phyloP scores from a whole-genome alignment of 1,140 invertebrate genomes.

The Plodia interpunctella region DNA sequence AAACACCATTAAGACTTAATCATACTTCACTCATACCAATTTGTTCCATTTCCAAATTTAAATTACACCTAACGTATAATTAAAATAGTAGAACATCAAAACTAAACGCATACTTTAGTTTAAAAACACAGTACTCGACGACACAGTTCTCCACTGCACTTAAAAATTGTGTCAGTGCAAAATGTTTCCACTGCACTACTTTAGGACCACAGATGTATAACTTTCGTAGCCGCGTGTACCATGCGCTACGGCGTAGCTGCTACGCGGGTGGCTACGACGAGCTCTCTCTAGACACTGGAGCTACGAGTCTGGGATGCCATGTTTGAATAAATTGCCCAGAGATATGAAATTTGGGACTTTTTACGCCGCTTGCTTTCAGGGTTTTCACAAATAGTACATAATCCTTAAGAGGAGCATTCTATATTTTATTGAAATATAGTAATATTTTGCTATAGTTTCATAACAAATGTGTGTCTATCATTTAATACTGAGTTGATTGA shows the following conservation, averaged over 20 bases:
- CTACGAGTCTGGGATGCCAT: conserved; percentile 23
- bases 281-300: conserved; percentile 17
- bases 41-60: no score
- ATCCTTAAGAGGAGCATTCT: background rate
- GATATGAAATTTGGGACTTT: background rate
- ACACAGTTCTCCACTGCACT: conserved; percentile 19
- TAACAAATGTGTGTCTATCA: no score
- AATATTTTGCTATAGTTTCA: no score
- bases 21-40: no score
- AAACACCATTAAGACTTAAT: no score
- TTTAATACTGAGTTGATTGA: no score
- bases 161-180: conserved; percentile 20
- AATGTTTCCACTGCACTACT: conserved; percentile 14
- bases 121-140: conserved; percentile 1
- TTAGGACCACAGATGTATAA: conserved; percentile 15
- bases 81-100: conserved; percentile 1
- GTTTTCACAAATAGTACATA: conserved; percentile 8
- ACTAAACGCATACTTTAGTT: background rate
- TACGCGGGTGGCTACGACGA: conserved; percentile 18
- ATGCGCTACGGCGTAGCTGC: conserved; percentile 21
- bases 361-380: conserved; percentile 13
- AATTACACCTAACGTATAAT: background rate
- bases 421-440: no score
- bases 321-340: conserved; percentile 22
- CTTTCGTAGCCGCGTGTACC: conserved; percentile 15